A percentile compares a stretch with the other conserved stretches of the same genome.
phyloP scores from a whole-genome alignment of 2,888 invertebrate genomes.

The Xestia ashworthii region DNA sequence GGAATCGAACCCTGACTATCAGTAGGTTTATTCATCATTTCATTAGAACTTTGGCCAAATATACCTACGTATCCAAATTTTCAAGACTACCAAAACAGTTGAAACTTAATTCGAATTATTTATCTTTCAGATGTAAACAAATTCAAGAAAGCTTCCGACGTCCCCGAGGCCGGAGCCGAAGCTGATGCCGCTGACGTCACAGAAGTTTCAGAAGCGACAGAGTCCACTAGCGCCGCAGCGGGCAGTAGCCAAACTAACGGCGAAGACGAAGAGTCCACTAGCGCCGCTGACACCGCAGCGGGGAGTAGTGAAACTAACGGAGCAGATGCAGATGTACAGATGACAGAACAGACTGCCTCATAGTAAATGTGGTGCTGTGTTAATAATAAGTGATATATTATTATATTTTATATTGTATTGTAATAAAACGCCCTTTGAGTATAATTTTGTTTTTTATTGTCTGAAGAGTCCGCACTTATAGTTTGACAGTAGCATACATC shows the following conservation, averaged over 20 bases:
- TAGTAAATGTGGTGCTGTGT: constrained; percentile 32
- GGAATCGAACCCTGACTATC: too few species aligned
- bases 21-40: too few species aligned
- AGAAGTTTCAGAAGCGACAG: constrained; percentile 56
- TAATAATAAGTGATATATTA: constrained; percentile 52
- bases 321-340: constrained; percentile 27
- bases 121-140: constrained; percentile 91
- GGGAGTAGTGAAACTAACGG: constrained; percentile 37
- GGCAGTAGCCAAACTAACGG: constrained; percentile 31
- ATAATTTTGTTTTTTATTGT: constrained; percentile 9
- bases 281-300: constrained; percentile 2
- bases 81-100: neutral
- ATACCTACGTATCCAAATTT: neutral
- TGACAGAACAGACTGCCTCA: constrained; percentile 48
- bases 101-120: neutral
- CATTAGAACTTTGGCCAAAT: too few species aligned
- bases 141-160: constrained; percentile 92
- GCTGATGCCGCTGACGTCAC: constrained; percentile 47
- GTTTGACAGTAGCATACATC: too few species aligned
- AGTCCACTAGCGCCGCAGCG: constrained; percentile 29
- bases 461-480: neutral
- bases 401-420: constrained; percentile 48
- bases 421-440: constrained; percentile 51
- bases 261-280: constrained; percentile 18
- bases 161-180: constrained; percentile 60